Evolutionary conservation across 37 sponge, comb jelly and placozoan genomes (phyloP).

Genomic region (Spongia lamella): DNA sequence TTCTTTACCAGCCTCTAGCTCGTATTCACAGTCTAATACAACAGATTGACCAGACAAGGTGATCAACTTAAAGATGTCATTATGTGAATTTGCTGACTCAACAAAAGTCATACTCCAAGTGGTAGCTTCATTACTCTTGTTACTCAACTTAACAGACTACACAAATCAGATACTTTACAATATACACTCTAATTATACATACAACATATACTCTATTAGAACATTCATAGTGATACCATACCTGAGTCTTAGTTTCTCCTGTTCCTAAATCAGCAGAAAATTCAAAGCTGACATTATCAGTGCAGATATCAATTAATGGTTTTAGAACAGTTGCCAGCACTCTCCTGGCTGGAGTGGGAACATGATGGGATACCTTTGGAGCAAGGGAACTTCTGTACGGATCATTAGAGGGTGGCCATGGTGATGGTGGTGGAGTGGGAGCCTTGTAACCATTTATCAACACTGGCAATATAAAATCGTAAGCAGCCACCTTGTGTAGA

Average conservation of each 20-base stretch:
- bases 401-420: slow-evolving; percentile 71
- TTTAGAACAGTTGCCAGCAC: slow-evolving; percentile 77
- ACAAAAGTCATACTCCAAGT: slow-evolving; percentile 34
- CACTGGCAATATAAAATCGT: slow-evolving; percentile 88
- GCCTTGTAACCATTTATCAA: slow-evolving; percentile 80
- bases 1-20: no score
- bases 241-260: no score
- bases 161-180: no score
- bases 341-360: slow-evolving; percentile 63
- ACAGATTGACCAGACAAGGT: no score
- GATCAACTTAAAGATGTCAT: slow-evolving; percentile 45
- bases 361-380: slow-evolving; percentile 21
- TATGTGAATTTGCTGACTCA: slow-evolving; percentile 3
- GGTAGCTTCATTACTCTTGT: slow-evolving; percentile 27
- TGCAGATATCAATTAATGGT: slow-evolving; percentile 53
- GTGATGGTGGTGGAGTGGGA: slow-evolving; percentile 75
- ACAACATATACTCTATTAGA: no score
- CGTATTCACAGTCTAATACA: no score
- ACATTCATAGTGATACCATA: no score
- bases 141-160: slow-evolving; percentile 25
- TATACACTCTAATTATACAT: no score
- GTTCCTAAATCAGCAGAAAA: slow-evolving; percentile 22
- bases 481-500: slow-evolving; percentile 78
- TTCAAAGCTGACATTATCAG: slow-evolving; percentile 26
- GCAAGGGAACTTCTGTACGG: background rate